Evolutionary conservation across 2,797 vertebrate species (phyloP), one percentile per base, ranked within the genome.

Genomic region (Nothura maculosa): DNA sequence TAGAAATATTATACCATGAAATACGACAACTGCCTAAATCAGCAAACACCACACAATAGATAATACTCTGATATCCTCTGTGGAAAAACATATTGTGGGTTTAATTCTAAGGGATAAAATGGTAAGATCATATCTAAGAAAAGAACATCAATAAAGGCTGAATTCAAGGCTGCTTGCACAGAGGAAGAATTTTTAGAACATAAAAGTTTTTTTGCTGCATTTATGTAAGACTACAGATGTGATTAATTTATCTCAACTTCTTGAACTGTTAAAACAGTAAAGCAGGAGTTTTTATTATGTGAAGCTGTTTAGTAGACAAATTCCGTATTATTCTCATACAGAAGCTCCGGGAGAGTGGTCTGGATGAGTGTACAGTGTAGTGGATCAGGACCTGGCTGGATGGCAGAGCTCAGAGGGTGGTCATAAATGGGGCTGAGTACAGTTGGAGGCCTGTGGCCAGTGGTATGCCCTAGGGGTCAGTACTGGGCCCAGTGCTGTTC

Each of bases 241-340:
- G 22, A 38, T 24, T 69, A 0, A 60, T 85, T 85, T 87, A 38
- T 55, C n/a, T 82, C 20, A 82, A 20, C 22, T 80, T 66, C 45
- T 79, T 70, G 54, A 79, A 54, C 0, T 45, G 10, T 1, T 5
- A 34, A 34, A 20, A 0, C 7, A 36, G 3, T 12, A 21, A 50
- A 76, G 15, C 1, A 7, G 16, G 7, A 76, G 2, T 0, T 22
- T 81, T 80, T 88, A 6, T 34, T 82, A 43, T 21, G 10, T 72
- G 64, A 72, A 18, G 14, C 24, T 38, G 5, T 40, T 48, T 57
- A 43, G 17, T 3, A 72, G 47, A 30, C 10, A 72, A 72, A 20
- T 55, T 75, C 34, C n/a, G n/a, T n/a, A n/a, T n/a, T n/a, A n/a
- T n/a, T n/a, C n/a, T n/a, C n/a, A n/a, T n/a, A n/a, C n/a, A n/a